A percentile compares a stretch with the other conserved stretches of the same genome.
These are phyloP conservation scores for Hipparchia sbordonii DNA, from an alignment of 2,888 invertebrate genomes.

Conservation along the genomic window DNA sequence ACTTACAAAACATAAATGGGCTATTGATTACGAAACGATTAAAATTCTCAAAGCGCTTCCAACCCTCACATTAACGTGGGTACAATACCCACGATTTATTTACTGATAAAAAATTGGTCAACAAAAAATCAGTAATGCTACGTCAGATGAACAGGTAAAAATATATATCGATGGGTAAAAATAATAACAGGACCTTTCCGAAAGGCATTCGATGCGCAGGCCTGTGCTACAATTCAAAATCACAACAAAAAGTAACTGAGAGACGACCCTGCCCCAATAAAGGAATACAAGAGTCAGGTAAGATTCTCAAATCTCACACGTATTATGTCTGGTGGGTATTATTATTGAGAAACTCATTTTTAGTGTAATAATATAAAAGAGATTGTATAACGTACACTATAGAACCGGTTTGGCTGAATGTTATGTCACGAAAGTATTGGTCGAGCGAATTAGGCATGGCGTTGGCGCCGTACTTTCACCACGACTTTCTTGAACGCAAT, in stretches of 20 bases:
- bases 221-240: slow-evolving; percentile 54
- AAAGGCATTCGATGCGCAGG: slow-evolving; percentile 44
- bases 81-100: slow-evolving; percentile 5
- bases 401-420: slow-evolving; percentile 69
- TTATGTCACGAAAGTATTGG: slow-evolving; percentile 73
- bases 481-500: slow-evolving; percentile 66
- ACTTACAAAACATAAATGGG: not conserved
- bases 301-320: slow-evolving; percentile 60
- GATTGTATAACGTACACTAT: slow-evolving; percentile 46
- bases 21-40: slow-evolving; percentile 2
- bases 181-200: slow-evolving; percentile 59
- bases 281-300: slow-evolving; percentile 55
- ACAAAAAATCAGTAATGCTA: slow-evolving; percentile 28
- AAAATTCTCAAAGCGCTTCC: slow-evolving; percentile 4
- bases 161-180: slow-evolving; percentile 49
- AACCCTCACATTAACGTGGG: not conserved
- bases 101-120: slow-evolving; percentile 17
- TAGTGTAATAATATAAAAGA: slow-evolving; percentile 53
- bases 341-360: slow-evolving; percentile 59
- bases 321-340: slow-evolving; percentile 49
- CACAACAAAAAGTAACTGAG: slow-evolving; percentile 44
- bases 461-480: slow-evolving; percentile 73
- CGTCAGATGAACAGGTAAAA: slow-evolving; percentile 41
- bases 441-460: slow-evolving; percentile 66
- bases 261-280: slow-evolving; percentile 54